A percentile compares a stretch with the other conserved stretches of the same genome.
Conservation (phyloP, 2,113 vertebrate genomes). For the Etheostoma cragini region DNA sequence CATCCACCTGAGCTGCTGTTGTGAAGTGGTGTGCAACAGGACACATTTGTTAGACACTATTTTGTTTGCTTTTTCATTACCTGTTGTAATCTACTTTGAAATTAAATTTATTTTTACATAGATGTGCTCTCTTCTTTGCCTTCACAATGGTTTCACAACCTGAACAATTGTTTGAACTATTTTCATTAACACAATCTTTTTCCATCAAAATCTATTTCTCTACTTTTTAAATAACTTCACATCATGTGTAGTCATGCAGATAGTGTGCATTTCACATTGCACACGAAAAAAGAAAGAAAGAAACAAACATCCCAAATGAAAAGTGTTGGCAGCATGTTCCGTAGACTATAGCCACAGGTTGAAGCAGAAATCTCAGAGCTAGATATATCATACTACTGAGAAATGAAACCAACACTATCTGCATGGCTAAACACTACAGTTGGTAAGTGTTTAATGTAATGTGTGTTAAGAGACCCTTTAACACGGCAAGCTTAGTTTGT, state of each 20-base stretch:
- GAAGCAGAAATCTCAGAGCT: background rate
- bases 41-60: conserved; percentile 9
- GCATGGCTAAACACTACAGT: background rate
- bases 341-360: background rate
- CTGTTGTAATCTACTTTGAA: conserved; percentile 65
- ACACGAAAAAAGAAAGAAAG: too few relatives aligned
- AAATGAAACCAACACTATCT: background rate
- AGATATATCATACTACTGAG: background rate
- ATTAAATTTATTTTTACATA: conserved; percentile 77
- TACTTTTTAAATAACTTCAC: background rate
- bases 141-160: background rate
- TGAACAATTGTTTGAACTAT: background rate
- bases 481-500: background rate
- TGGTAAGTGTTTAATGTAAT: background rate
- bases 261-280: too few relatives aligned
- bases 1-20: background rate
- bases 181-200: background rate
- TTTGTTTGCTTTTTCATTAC: conserved; percentile 36
- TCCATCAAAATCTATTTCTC: too few relatives aligned
- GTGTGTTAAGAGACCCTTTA: background rate
- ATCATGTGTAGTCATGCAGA: background rate
- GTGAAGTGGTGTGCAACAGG: background rate
- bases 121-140: conserved; percentile 20
- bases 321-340: background rate
- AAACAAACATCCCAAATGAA: background rate